These are phyloP conservation scores for Tetragonula clypearis DNA, from an alignment of 1,140 invertebrate genomes.

Conservation along the genomic window DNA sequence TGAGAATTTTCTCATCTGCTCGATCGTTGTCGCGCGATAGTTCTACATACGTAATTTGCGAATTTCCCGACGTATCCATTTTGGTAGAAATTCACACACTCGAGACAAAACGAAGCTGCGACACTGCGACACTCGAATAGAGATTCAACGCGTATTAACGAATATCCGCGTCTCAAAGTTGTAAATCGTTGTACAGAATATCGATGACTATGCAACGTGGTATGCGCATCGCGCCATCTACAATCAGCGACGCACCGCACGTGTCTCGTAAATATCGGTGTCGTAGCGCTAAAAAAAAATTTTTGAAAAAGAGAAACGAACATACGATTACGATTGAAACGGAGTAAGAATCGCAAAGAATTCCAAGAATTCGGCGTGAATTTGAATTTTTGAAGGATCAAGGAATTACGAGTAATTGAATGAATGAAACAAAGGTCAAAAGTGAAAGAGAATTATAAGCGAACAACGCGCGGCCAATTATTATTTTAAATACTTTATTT, in stretches of 20 bases:
- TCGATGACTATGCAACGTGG: not conserved
- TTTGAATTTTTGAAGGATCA: not conserved
- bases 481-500: too few relatives aligned
- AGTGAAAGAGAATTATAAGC: not conserved
- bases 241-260: too few relatives aligned
- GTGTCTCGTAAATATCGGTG: too few relatives aligned
- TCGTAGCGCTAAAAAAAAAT: too few relatives aligned
- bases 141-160: not conserved
- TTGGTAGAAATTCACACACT: too few relatives aligned
- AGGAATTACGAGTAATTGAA: not conserved
- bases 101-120: too few relatives aligned
- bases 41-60: not conserved
- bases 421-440: not conserved
- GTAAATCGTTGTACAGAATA: not conserved
- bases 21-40: not conserved
- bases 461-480: too few relatives aligned
- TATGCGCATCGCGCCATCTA: not conserved
- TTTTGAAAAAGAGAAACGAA: not conserved
- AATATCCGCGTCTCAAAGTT: not conserved
- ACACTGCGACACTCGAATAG: too few relatives aligned
- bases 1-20: not conserved
- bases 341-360: not conserved
- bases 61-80: not conserved
- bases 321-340: not conserved
- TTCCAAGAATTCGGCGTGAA: not conserved